phyloP scores from a whole-genome alignment of 1,140 invertebrate species.

The Glossosoma conforme region DNA sequence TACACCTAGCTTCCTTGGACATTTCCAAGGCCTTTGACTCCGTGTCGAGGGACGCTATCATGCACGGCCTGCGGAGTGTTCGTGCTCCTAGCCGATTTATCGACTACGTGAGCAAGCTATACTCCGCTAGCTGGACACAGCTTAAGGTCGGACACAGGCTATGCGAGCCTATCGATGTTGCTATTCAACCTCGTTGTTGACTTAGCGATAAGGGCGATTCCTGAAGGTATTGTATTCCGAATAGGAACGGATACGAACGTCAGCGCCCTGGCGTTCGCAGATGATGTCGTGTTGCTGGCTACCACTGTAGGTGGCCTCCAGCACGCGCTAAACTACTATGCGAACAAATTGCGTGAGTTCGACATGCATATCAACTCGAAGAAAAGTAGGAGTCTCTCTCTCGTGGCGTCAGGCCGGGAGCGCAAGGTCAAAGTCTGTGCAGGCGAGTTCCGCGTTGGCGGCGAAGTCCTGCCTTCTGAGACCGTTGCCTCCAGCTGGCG shows the following conservation, averaged over 20 bases:
- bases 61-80: constrained; percentile 26
- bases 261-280: constrained; percentile 38
- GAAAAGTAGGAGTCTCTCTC: constrained; percentile 36
- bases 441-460: not conserved
- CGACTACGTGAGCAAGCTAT: constrained; percentile 30
- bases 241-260: constrained; percentile 20
- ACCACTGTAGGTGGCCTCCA: constrained; percentile 26
- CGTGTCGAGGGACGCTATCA: constrained; percentile 36
- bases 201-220: constrained; percentile 31
- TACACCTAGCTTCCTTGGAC: constrained; percentile 35
- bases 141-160: constrained; percentile 21
- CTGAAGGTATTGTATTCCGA: constrained; percentile 30
- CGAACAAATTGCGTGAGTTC: too few relatives aligned
- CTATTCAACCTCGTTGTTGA: constrained; percentile 50
- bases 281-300: constrained; percentile 39
- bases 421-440: constrained; percentile 33
- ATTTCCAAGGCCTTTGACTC: constrained; percentile 39
- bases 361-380: constrained; percentile 31
- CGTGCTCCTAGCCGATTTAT: constrained; percentile 29
- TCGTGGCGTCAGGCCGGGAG: constrained; percentile 29
- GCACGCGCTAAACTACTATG: too few relatives aligned
- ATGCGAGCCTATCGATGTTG: constrained; percentile 38
- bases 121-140: constrained; percentile 28
- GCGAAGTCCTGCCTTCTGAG: constrained; percentile 6
- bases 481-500: constrained; percentile 29